Evolutionary conservation across 1,140 invertebrate species (phyloP).

Genomic region (Doryteuthis pealeii): DNA sequence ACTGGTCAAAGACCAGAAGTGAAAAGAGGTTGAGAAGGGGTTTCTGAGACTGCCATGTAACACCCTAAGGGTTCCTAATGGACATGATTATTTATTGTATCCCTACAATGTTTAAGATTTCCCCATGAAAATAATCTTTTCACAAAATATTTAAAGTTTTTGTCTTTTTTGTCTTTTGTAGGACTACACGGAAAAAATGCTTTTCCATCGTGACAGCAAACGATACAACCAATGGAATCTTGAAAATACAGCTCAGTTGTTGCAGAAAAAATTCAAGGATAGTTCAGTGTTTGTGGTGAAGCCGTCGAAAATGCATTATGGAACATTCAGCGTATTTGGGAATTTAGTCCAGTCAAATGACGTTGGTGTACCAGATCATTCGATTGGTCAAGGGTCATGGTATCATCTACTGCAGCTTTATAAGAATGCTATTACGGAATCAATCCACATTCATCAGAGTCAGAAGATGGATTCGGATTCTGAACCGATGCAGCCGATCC

Average conservation of each 20-base stretch:
- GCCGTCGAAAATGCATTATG: slow-evolving; percentile 75
- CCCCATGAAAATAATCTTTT: no score
- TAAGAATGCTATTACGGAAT: slow-evolving; percentile 24
- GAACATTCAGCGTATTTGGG: slow-evolving; percentile 81
- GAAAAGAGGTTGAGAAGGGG: no score
- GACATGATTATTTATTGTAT: no score
- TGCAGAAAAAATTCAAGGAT: slow-evolving; percentile 71
- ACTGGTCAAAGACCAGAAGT: no score
- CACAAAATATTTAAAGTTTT: no score
- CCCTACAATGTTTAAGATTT: no score
- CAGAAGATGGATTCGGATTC: not conserved
- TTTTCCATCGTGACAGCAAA: slow-evolving; percentile 71
- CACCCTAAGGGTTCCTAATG: no score
- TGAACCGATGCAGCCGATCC: slow-evolving; percentile 17
- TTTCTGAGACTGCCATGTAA: no score
- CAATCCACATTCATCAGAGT: not conserved
- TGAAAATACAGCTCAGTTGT: slow-evolving; percentile 70
- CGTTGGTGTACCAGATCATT: slow-evolving; percentile 68
- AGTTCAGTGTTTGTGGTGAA: slow-evolving; percentile 75
- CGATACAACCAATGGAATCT: slow-evolving; percentile 77
- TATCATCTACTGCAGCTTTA: slow-evolving; percentile 63
- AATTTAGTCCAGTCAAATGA: slow-evolving; percentile 78
- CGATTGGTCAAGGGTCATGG: slow-evolving; percentile 59
- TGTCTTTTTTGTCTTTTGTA: slow-evolving; percentile 51
- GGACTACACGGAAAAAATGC: slow-evolving; percentile 80